Percentiles rank a stretch among this genome's conserved stretches.
Evolutionary conservation across 2,888 invertebrate genomes (phyloP).

Genomic region (Ormia ochracea): DNA sequence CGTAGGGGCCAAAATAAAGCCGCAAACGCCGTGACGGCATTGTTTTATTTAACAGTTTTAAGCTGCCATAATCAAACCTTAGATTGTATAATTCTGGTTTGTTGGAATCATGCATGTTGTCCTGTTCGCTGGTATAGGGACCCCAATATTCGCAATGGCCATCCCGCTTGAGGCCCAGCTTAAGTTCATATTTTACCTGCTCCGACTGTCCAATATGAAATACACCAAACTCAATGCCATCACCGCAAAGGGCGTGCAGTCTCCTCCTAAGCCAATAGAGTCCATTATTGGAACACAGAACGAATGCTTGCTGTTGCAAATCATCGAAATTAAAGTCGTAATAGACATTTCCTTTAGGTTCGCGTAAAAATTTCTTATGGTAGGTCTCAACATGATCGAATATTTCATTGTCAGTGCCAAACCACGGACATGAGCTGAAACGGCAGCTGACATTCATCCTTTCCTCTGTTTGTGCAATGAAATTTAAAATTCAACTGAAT

Average conservation of each 20-base stretch:
- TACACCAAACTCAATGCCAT: conserved; percentile 60
- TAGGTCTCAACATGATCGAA: conserved; percentile 64
- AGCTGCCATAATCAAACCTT: conserved; percentile 30
- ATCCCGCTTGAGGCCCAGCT: conserved; percentile 60
- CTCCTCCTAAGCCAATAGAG: conserved; percentile 64
- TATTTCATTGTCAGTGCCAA: conserved; percentile 61
- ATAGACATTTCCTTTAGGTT: conserved; percentile 52
- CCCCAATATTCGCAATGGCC: conserved; percentile 57
- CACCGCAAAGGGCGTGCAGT: neutral
- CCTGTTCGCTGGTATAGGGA: conserved; percentile 8
- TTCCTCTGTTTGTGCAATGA: neutral
- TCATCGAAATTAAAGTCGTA: conserved; percentile 63
- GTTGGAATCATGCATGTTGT: neutral
- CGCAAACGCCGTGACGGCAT: conserved; percentile 54
- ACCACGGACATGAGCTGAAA: conserved; percentile 62
- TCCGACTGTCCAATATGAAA: conserved; percentile 66
- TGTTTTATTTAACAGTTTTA: conserved; percentile 45
- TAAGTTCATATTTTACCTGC: conserved; percentile 58
- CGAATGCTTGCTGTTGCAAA: conserved; percentile 56
- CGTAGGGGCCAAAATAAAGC: conserved; percentile 63
- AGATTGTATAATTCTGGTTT: conserved; percentile 38
- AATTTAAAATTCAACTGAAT: conserved; percentile 24
- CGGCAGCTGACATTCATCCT: conserved; percentile 57
- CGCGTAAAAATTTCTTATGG: conserved; percentile 60
- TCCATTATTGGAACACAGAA: conserved; percentile 57